Conservation (phyloP, 2,888 invertebrate genomes). For the Philereme vetulata region DNA sequence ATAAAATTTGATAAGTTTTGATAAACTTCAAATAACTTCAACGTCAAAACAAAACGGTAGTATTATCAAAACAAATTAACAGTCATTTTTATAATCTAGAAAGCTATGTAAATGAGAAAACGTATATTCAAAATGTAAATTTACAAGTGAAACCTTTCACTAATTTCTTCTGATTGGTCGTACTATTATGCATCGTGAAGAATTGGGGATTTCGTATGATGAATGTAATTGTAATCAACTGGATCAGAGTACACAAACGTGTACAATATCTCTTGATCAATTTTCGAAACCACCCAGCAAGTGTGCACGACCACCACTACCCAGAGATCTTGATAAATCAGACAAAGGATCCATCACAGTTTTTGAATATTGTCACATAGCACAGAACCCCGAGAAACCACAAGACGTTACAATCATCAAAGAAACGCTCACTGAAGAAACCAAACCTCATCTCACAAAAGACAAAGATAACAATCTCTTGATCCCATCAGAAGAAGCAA, state of each 20-base stretch:
- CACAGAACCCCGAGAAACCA: constrained; percentile 45
- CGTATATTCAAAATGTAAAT: constrained; percentile 17
- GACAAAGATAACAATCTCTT: constrained; percentile 1
- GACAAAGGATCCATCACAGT: constrained; percentile 44
- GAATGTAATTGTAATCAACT: constrained; percentile 27
- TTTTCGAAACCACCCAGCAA: constrained; percentile 6
- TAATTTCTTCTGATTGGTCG: constrained; percentile 2
- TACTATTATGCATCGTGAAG: constrained; percentile 52
- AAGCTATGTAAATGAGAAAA: background rate
- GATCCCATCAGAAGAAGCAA: constrained; percentile 28
- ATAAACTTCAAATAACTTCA: background rate
- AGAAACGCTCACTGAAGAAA: constrained; percentile 49
- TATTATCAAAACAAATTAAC: too few relatives aligned
- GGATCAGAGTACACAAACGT: constrained; percentile 54
- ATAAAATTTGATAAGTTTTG: background rate
- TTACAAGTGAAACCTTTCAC: background rate
- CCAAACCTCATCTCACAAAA: constrained; percentile 26
- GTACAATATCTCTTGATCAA: constrained; percentile 15
- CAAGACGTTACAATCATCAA: constrained; percentile 44
- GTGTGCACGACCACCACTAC: constrained; percentile 29
- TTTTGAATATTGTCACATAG: constrained; percentile 47
- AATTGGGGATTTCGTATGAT: constrained; percentile 32
- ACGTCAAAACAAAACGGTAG: background rate
- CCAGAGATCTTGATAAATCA: constrained; percentile 31
- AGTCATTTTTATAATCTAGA: background rate